Evolutionary conservation across 1,140 invertebrate species (phyloP), one percentile per base, ranked within the genome.

Genomic region (Belonocnema kinseyi): DNA sequence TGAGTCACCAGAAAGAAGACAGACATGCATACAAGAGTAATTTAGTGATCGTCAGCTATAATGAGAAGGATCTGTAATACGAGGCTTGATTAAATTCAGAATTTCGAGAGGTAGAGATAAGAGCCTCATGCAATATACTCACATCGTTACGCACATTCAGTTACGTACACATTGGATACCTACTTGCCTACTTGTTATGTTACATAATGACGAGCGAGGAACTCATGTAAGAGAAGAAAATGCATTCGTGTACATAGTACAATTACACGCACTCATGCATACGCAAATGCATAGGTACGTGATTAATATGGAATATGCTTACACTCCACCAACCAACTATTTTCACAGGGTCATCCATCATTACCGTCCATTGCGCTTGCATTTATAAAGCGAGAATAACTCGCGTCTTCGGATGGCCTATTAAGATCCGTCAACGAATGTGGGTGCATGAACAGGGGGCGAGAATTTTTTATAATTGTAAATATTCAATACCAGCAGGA

Each of bases 371-470:
- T 40, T 66, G 58, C 12, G 40, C 26, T 66, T 66, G 33, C 40
- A 40, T 33, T 66, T n/a, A 66, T 66, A 40, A 33, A 26, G 40
- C 3, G 8, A 5, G 8, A 5, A 61, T 12, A 26, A n/a, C 56
- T 58, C 13, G 33, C 16, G 40, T 66, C 40, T 66, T n/a, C 61
- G 40, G 26, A 66, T 66, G 14, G 13, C 26, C 61, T 66, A 40
- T 66, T 66, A 66, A 40, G 61, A 66, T 66, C 61, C 46, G 21
- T 66, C 14, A 66, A 66, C 10, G 40, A 66, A 66, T 40, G 21
- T n/a, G 40, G 40, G 40, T 46, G 40, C 40, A 46, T 8, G 40
- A 46, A 46, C 11, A 46, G 40, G 40, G 40, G 40, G 40, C 40
- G 40, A 10, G 40, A 46, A 46, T 11, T 46, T 46, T 46, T 46